Evolutionary conservation across 2,113 vertebrate genomes (phyloP), one percentile per base, ranked within the genome.

Genomic region (Reinhardtius hippoglossoides): DNA sequence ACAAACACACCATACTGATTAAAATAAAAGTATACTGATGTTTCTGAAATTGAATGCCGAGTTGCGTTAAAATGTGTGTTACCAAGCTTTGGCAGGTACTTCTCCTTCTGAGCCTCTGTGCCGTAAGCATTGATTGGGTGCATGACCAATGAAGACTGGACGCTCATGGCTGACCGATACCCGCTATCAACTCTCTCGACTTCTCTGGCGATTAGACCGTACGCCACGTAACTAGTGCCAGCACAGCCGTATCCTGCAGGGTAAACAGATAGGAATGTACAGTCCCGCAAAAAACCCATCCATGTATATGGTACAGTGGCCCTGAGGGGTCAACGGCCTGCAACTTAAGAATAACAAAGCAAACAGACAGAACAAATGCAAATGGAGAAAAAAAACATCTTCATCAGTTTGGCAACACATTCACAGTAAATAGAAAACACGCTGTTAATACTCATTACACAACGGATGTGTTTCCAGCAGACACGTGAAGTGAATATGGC

Each of bases 81-180:
- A 97, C 96, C 96, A 7, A 97, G 94, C 64, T 83, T 89, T 10
- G 96, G 95, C 58, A 97, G 91, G 81, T 94, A 97, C 62, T 96
- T 96, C 74, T 96, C 92, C 54, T 93, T 95, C 91, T 97, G 96
- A 24, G 92, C 93, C 26, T 96, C 94, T 0, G 93, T 94, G 50
- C 96, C 96, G 0, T 96, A 97, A 0, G 94, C 89, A 2, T 95
- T 85, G 84, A 97, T 96, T 0, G 96, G 95, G 44, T 97, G 88
- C 96, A 97, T 97, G 76, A 97, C 96, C 2, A 97, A 93, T 5
- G 96, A 97, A 12, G 96, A 97, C 94, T 97, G 96, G 14, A 97
- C 96, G 3, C 96, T 97, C 95, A 97, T 95, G 20, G 94, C 91
- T 0, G 96, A 97, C 18, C 96, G 93, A 80, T 96, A 97, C n/a